Evolutionary conservation across 1,140 invertebrate species (phyloP).

Genomic region (Chrysomallon squamiferum): DNA sequence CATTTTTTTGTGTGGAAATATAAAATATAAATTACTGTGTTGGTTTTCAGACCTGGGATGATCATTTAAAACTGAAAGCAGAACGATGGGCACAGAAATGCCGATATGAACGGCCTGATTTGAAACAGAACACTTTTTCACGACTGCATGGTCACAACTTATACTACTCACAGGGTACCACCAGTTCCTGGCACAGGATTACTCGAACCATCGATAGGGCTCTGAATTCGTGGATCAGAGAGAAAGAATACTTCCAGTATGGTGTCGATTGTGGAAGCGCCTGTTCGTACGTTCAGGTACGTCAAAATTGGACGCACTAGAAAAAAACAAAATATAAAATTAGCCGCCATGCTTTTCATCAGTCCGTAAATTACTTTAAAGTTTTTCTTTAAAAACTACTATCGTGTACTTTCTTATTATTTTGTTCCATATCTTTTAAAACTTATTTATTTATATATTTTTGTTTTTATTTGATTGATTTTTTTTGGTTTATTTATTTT

Average conservation of each 20-base stretch:
- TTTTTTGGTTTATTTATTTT: too few relatives aligned
- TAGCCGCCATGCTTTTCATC: too few relatives aligned
- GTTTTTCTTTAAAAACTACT: too few relatives aligned
- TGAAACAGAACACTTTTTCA: not conserved
- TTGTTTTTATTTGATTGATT: too few relatives aligned
- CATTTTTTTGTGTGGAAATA: too few relatives aligned
- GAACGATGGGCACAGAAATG: not conserved
- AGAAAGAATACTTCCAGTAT: not conserved
- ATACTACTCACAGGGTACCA: not conserved
- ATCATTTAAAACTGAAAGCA: not conserved
- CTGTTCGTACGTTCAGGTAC: not conserved
- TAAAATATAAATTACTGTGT: too few relatives aligned
- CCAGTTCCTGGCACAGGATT: not conserved
- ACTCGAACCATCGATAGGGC: not conserved
- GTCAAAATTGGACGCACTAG: too few relatives aligned
- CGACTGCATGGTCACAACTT: not conserved
- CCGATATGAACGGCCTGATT: not conserved
- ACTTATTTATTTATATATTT: too few relatives aligned
- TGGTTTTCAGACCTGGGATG: not conserved
- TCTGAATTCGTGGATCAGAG: not conserved
- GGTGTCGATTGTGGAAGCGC: not conserved
- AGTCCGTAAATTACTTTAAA: too few relatives aligned
- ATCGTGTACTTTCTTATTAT: too few relatives aligned
- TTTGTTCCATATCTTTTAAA: too few relatives aligned
- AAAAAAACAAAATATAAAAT: too few relatives aligned